phyloP scores from a whole-genome alignment of 2,113 vertebrate species.

The Chunga burmeisteri region DNA sequence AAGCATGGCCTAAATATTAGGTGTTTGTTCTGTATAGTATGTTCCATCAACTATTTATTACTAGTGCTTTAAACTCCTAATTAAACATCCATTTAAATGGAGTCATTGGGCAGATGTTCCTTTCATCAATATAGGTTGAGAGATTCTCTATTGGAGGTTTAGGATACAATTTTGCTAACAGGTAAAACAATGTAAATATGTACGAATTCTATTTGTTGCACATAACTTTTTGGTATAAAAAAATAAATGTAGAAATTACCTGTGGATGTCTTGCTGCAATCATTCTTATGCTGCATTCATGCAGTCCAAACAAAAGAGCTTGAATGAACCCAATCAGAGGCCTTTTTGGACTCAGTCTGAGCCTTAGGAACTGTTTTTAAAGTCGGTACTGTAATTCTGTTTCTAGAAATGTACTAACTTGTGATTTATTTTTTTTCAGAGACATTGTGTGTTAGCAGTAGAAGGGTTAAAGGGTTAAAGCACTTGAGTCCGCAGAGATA shows the following conservation, averaged over 20 bases:
- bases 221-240: constrained; percentile 83
- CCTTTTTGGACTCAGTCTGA: constrained; percentile 52
- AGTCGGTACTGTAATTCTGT: constrained; percentile 58
- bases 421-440: constrained; percentile 9
- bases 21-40: constrained; percentile 71
- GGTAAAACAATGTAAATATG: constrained; percentile 82
- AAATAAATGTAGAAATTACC: constrained; percentile 84
- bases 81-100: constrained; percentile 50
- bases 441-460: constrained; percentile 51
- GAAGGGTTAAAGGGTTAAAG: not conserved
- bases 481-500: not conserved
- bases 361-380: constrained; percentile 48
- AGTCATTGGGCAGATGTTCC: constrained; percentile 69
- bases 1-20: constrained; percentile 75
- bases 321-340: constrained; percentile 56
- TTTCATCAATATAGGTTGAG: constrained; percentile 53
- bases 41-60: constrained; percentile 73
- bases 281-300: constrained; percentile 51
- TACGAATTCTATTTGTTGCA: constrained; percentile 85
- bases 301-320: constrained; percentile 16
- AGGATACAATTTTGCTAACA: constrained; percentile 77
- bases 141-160: constrained; percentile 67
- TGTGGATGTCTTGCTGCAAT: constrained; percentile 73
- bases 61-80: constrained; percentile 72
- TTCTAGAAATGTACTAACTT: constrained; percentile 1